These are phyloP conservation scores for Prolemur simus DNA, from an alignment of 2,113 vertebrate species.

Conservation along the genomic window DNA sequence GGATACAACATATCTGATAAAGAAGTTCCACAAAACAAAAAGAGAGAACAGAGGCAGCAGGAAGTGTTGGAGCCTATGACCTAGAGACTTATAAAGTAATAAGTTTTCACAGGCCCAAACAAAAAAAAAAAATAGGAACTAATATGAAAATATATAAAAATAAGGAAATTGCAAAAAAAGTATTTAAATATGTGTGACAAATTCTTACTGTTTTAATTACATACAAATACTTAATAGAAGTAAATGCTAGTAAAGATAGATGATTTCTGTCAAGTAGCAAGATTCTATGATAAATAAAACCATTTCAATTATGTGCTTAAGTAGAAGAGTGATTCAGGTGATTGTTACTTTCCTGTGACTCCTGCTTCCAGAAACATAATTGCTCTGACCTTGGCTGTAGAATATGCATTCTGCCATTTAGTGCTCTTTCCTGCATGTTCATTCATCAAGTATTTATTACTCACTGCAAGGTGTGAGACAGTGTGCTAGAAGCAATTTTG, in stretches of 20 bases:
- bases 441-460: slow-evolving; percentile 67
- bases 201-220: not conserved
- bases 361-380: not conserved
- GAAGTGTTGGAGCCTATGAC: not conserved
- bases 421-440: slow-evolving; percentile 33
- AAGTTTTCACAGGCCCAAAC: not conserved
- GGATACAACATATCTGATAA: not conserved
- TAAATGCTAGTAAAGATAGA: not conserved
- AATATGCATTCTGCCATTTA: slow-evolving; percentile 28
- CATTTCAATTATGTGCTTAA: not conserved
- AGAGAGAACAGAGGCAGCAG: not conserved
- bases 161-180: not conserved
- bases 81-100: not conserved
- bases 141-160: not conserved
- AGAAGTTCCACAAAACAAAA: not conserved
- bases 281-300: not conserved
- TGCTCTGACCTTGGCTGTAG: slow-evolving; percentile 33
- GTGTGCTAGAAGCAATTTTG: slow-evolving; percentile 59
- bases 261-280: not conserved
- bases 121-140: not conserved
- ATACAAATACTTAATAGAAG: not conserved
- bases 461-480: slow-evolving; percentile 54
- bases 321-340: not conserved
- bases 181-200: not conserved
- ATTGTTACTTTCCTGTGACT: not conserved